Evolutionary conservation across 2,888 invertebrate species (phyloP), one percentile per base, ranked within the genome.

Genomic region (Drosophila diplacantha): DNA sequence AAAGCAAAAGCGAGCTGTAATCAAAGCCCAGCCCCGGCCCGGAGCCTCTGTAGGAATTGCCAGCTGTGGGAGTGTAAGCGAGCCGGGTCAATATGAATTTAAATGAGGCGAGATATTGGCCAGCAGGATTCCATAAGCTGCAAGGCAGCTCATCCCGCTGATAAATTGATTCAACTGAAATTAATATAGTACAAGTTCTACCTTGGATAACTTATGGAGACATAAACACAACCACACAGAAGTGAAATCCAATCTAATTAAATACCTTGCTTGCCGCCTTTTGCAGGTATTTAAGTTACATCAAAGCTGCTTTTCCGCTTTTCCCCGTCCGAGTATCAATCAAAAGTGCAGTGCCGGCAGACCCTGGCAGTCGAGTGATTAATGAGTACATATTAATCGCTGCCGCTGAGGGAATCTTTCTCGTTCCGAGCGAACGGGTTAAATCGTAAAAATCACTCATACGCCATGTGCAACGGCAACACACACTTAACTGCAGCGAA

Each of bases 1-100:
- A 38, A 84, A 84, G 80, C 74, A 81, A 76, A 83, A 83, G 71
- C 83, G 68, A 80, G 74, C 81, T 83, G 80, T 81, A 84, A 80
- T 84, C 83, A 77, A 81, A 77, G 75, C 39, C 7, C 14, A 14
- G 14, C 3, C 38, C 22, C 38, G 22, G 14, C 38, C 38, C 22
- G 38, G 18, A 37, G 20, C 8, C 3, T 14, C 22, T 14, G 39
- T 22, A 8, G 20, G 14, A 20, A 38, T 14, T 38, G 14, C 20
- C 20, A 38, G 12, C 20, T 38, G 38, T 3, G 41, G 24, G 66
- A 77, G 69, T 82, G 79, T 84, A 80, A 80, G 80, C 72, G 74
- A 80, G 73, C 66, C 72, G 60, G 69, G 83, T 84, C 44, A 80
- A 80, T 80, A 80, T 82, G 77, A 84, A 82, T 76, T 79, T 73